Conservation (phyloP, 2,888 invertebrate species). For the Micoletzkya japonica region DNA sequence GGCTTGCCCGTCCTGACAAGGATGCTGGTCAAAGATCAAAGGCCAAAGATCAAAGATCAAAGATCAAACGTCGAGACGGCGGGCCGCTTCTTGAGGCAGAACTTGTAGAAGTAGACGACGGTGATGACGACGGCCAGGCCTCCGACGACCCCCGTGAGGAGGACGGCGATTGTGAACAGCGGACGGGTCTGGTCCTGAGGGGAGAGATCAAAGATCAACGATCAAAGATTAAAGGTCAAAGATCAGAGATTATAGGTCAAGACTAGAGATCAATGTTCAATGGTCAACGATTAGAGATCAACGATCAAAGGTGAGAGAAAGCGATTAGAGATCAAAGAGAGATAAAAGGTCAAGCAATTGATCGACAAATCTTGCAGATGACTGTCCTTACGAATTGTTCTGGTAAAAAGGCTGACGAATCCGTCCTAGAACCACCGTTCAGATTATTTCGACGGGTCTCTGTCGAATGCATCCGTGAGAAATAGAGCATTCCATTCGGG, state of each 20-base stretch:
- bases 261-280: no score
- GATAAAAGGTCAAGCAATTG: not conserved
- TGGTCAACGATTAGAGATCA: no score
- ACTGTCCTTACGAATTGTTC: no score
- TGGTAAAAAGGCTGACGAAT: no score
- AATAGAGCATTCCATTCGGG: no score
- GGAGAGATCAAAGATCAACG: no score
- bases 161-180: slow-evolving; percentile 52
- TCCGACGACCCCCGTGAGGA: slow-evolving; percentile 55
- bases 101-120: slow-evolving; percentile 53
- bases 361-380: no score
- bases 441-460: no score
- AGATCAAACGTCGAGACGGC: slow-evolving; percentile 43
- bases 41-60: not conserved
- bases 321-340: not conserved
- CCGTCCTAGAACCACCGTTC: no score
- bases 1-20: slow-evolving; percentile 50
- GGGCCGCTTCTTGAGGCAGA: slow-evolving; percentile 48
- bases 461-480: no score
- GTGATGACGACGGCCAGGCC: slow-evolving; percentile 54
- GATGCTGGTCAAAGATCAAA: slow-evolving; percentile 9
- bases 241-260: no score
- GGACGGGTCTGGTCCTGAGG: slow-evolving; percentile 38
- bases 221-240: no score
- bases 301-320: not conserved